A percentile compares a stretch with the other conserved stretches of the same genome.
phyloP scores from a whole-genome alignment of 2,888 invertebrate genomes.

The Drosophila niveifrons region DNA sequence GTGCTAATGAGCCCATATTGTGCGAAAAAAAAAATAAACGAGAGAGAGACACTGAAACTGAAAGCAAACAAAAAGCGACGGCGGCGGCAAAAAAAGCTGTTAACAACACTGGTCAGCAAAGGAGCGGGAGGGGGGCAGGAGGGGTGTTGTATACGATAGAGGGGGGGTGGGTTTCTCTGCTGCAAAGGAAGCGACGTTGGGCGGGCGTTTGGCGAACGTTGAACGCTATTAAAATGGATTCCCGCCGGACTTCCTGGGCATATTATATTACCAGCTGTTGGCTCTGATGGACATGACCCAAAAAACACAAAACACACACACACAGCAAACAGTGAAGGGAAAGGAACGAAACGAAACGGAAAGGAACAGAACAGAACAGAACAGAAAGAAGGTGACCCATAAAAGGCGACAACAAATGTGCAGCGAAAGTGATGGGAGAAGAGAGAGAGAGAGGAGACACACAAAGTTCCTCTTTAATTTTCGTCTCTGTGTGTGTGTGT shows the following conservation, averaged over 20 bases:
- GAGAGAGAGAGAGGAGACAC: conserved; percentile 28
- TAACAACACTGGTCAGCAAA: conserved; percentile 56
- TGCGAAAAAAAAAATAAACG: conserved; percentile 59
- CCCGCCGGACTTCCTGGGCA: conserved; percentile 79
- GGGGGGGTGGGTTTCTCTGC: too few relatives aligned
- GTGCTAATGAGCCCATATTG: conserved; percentile 81
- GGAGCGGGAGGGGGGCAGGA: background rate
- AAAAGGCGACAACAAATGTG: conserved; percentile 46
- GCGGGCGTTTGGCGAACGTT: conserved; percentile 39
- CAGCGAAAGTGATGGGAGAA: conserved; percentile 69
- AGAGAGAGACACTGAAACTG: conserved; percentile 31
- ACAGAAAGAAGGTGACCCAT: conserved; percentile 49
- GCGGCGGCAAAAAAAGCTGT: conserved; percentile 39
- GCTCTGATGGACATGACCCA: conserved; percentile 77
- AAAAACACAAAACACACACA: conserved; percentile 40
- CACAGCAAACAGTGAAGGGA: background rate
- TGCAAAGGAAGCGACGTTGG: conserved; percentile 28
- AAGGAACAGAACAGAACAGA: too few relatives aligned
- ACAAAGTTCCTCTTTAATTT: background rate
- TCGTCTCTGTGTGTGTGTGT: too few relatives aligned
- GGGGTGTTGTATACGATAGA: background rate
- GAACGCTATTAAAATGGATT: conserved; percentile 79
- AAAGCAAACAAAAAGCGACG: conserved; percentile 46
- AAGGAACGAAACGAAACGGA: too few relatives aligned
- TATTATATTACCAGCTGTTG: conserved; percentile 76